Evolutionary conservation across 2,888 invertebrate species (phyloP).

Genomic region (Meganola albula): DNA sequence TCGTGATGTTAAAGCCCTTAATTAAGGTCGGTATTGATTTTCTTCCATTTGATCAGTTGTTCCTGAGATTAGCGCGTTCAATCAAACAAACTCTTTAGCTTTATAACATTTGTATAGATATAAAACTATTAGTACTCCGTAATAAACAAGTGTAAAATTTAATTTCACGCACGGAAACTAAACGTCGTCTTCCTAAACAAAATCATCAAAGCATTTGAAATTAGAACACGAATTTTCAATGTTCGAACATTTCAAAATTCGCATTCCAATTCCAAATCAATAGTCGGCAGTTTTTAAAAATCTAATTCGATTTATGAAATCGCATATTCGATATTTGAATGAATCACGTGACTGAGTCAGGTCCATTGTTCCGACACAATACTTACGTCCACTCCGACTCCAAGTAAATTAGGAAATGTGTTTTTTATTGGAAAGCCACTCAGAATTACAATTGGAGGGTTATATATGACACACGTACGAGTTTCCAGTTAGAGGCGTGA

Average conservation of each 20-base stretch:
- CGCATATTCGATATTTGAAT: constrained; percentile 56
- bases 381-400: constrained; percentile 46
- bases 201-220: too few relatives aligned
- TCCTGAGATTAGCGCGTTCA: too few relatives aligned
- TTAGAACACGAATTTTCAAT: too few relatives aligned
- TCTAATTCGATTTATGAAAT: constrained; percentile 27
- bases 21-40: too few relatives aligned
- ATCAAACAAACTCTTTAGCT: too few relatives aligned
- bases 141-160: too few relatives aligned
- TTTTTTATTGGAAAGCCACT: constrained; percentile 70
- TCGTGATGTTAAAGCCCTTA: too few relatives aligned
- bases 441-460: constrained; percentile 64
- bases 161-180: too few relatives aligned
- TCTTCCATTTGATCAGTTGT: too few relatives aligned
- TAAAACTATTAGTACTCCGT: too few relatives aligned
- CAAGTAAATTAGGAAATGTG: constrained; percentile 74
- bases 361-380: constrained; percentile 67
- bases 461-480: constrained; percentile 56
- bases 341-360: constrained; percentile 72
- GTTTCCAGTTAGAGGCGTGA: constrained; percentile 61
- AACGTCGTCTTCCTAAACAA: too few relatives aligned
- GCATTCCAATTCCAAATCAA: constrained; percentile 9
- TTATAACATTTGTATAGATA: too few relatives aligned
- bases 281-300: constrained; percentile 24
- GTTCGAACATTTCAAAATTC: constrained; percentile 14